Base-by-base conservation (phyloP, 2,797 vertebrate genomes). In the Microcaecilia unicolor region DNA sequence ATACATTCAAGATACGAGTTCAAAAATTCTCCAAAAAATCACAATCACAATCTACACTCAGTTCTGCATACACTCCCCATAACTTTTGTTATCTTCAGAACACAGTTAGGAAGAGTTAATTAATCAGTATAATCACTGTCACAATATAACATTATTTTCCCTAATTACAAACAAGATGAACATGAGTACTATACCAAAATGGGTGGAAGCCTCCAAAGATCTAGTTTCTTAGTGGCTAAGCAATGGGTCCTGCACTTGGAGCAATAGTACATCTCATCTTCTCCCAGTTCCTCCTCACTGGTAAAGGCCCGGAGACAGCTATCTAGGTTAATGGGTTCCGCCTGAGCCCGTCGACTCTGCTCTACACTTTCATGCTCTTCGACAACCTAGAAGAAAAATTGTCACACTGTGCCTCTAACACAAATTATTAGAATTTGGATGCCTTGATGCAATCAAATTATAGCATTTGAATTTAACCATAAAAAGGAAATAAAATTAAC, bases 181-280 rank as follows among this genome's bases (percentile, higher is more conserved):
- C 25, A 12, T 17, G 14, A 37, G 16, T 11, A 14, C 45, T 55
- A 1, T 66, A 99, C 96, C 90, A 99, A 76, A 38, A 98, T 78
- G 2, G 95, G 92, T 0, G 95, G 96, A 34, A 99, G 89, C 41
- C 95, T 92, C 96, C 96, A 99, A 20, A 99, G 89, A 65, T 98
- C 96, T 67, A 99, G 81, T 49, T 98, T 99, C 78, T 99, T 99
- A 40, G 93, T 99, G 64, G 96, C 96, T 56, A 98, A 62, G 22
- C 96, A 86, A 48, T 98, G 96, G 5, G 89, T 91, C 67, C 92
- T 92, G 69, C 96, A 99, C 67, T 99, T 99, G 58, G 96, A 99
- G 64, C 96, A 99, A 73, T 95, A 97, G 74, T 99, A 99, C 67
- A 99, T 93, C 62, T 99, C 95, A 9, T 98, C 92, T 50, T 97